Conservation (phyloP, 1,140 invertebrate genomes). For the Chelonus insularis region DNA sequence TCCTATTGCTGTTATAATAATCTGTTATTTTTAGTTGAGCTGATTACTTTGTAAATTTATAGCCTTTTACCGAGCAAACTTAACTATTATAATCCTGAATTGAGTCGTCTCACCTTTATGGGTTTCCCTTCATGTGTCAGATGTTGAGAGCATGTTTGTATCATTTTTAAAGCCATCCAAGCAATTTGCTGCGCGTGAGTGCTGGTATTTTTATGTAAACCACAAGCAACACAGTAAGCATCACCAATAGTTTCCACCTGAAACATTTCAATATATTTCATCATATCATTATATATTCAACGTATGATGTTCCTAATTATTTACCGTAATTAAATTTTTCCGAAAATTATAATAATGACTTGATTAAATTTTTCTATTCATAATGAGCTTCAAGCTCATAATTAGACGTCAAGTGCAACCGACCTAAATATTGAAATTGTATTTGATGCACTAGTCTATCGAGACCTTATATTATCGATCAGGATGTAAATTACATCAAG, state of each 20-base stretch:
- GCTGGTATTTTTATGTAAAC: conserved; percentile 77
- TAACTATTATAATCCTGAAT: not conserved
- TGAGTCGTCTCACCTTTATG: conserved; percentile 71
- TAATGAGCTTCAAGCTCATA: too few relatives aligned
- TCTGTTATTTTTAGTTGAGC: not conserved
- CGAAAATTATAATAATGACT: too few relatives aligned
- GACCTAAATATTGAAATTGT: too few relatives aligned
- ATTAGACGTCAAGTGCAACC: too few relatives aligned
- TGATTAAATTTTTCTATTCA: too few relatives aligned
- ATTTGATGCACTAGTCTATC: too few relatives aligned
- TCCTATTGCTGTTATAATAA: not conserved
- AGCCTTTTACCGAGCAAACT: not conserved
- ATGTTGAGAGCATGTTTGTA: conserved; percentile 82
- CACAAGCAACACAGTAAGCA: conserved; percentile 93
- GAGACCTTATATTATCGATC: too few relatives aligned
- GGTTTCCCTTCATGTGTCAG: conserved; percentile 88
- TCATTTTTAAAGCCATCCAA: conserved; percentile 94
- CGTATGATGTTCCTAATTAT: too few relatives aligned
- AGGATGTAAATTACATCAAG: too few relatives aligned
- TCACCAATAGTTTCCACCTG: conserved; percentile 95
- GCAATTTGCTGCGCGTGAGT: conserved; percentile 93
- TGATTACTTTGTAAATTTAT: not conserved
- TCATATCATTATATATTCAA: too few relatives aligned
- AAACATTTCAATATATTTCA: too few relatives aligned
- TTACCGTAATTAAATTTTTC: too few relatives aligned